Evolutionary conservation across 1,140 invertebrate species (phyloP).

Genomic region (Plutomurus gul): DNA sequence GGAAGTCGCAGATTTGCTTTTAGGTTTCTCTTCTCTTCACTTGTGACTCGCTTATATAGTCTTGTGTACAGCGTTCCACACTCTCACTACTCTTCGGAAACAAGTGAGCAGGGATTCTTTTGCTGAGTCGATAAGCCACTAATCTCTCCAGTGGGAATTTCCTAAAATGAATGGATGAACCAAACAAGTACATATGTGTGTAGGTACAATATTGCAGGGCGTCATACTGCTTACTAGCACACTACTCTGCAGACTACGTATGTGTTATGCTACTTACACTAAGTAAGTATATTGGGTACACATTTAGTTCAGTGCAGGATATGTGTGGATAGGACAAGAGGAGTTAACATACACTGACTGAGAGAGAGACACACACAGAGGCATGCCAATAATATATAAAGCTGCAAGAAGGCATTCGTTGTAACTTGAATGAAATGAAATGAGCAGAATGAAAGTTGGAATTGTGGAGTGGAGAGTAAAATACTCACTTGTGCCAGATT

Average conservation of each 20-base stretch:
- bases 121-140: constrained; percentile 51
- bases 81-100: background rate
- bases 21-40: background rate
- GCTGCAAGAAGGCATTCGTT: background rate
- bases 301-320: too few relatives aligned
- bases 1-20: constrained; percentile 10
- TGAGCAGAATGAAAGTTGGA: constrained; percentile 14
- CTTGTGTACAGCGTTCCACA: too few relatives aligned
- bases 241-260: too few relatives aligned
- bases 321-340: too few relatives aligned
- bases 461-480: constrained; percentile 33
- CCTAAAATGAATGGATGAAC: constrained; percentile 22
- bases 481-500: constrained; percentile 50
- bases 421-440: constrained; percentile 11
- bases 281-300: too few relatives aligned
- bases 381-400: background rate
- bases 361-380: background rate
- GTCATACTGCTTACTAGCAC: too few relatives aligned
- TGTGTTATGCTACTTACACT: too few relatives aligned
- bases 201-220: too few relatives aligned
- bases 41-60: too few relatives aligned
- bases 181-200: background rate
- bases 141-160: constrained; percentile 50
- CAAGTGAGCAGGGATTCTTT: constrained; percentile 42
- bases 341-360: too few relatives aligned